Evolutionary conservation across 2,797 vertebrate species (phyloP), one percentile per base, ranked within the genome.

Genomic region (Gadopsis marmoratus): DNA sequence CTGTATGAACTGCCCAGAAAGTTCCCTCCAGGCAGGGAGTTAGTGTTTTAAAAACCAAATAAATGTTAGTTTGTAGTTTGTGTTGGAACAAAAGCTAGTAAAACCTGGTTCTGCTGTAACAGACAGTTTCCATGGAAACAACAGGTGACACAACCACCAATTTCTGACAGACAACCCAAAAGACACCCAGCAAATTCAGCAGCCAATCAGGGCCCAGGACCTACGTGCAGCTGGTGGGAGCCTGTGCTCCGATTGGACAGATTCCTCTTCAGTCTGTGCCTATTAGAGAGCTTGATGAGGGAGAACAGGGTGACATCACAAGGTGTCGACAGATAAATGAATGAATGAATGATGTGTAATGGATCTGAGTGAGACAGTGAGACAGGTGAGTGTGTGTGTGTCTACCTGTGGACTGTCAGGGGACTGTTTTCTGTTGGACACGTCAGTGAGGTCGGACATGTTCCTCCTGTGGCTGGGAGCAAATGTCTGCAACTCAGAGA

Each of bases 201-300:
- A 60, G 56, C 82, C 84, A 85, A 85, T 87, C 66, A 85, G 62
- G n/a, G 54, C 13, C 17, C n/a, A 75, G 71, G 74, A 94, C 93
- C 82, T 94, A 95, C 94, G 26, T 93, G 91, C 31, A 65, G 73
- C 56, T 78, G 85, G 17, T 85, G 83, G 51, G 90, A 85, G 65
- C 82, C 88, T 83, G 92, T 62, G 88, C 90, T 94, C 31, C 76
- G 86, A 88, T 88, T 83, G 82, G 95, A 95, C 81, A 94, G 90
- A 74, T 93, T 95, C 91, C 94, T 94, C 90, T 76, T 92, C 76
- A 88, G 90, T 59, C 43, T 88, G 62, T 60, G 43, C 70, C 78
- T 86, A 70, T 90, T 81, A 81, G 85, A 76, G 53, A 84, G 71
- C 95, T 96, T 90, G 13, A 81, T 67, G 76, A 84, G 80, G 84